These are phyloP conservation scores for Plectrocnemia conspersa DNA, from an alignment of 1,140 invertebrate genomes.

Conservation along the genomic window DNA sequence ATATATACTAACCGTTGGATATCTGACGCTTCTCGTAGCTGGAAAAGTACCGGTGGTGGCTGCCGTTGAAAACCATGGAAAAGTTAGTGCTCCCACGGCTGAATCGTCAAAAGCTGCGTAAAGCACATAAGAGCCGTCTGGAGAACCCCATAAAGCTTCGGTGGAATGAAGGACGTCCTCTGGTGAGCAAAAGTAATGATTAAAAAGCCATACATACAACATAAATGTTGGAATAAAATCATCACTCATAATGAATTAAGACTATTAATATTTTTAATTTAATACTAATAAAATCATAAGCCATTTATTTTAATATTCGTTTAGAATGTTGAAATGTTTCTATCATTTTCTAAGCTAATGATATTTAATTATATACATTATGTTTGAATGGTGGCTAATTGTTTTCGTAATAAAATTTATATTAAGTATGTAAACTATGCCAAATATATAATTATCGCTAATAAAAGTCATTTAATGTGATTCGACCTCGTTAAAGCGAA, in stretches of 20 bases:
- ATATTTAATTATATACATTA: neutral
- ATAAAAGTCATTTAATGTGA: too few relatives aligned
- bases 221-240: too few relatives aligned
- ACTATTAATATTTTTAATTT: too few relatives aligned
- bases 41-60: constrained; percentile 61
- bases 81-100: constrained; percentile 67
- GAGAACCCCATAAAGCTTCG: constrained; percentile 79
- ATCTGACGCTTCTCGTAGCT: constrained; percentile 68
- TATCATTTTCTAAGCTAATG: neutral
- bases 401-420: too few relatives aligned
- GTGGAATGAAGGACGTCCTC: constrained; percentile 71
- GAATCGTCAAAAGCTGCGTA: constrained; percentile 87
- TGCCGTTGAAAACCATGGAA: constrained; percentile 66
- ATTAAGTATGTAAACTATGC: too few relatives aligned
- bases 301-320: neutral
- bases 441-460: too few relatives aligned
- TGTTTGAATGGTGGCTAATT: too few relatives aligned
- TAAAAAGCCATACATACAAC: constrained; percentile 5
- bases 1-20: constrained; percentile 69
- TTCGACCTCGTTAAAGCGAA: too few relatives aligned
- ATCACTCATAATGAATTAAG: too few relatives aligned
- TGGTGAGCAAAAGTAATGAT: constrained; percentile 49
- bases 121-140: constrained; percentile 72
- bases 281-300: too few relatives aligned
- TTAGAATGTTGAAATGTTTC: neutral